Percentiles rank a stretch among this genome's conserved stretches.
Conservation (phyloP, 2,113 vertebrate species). For the Myiagra hebetior region DNA sequence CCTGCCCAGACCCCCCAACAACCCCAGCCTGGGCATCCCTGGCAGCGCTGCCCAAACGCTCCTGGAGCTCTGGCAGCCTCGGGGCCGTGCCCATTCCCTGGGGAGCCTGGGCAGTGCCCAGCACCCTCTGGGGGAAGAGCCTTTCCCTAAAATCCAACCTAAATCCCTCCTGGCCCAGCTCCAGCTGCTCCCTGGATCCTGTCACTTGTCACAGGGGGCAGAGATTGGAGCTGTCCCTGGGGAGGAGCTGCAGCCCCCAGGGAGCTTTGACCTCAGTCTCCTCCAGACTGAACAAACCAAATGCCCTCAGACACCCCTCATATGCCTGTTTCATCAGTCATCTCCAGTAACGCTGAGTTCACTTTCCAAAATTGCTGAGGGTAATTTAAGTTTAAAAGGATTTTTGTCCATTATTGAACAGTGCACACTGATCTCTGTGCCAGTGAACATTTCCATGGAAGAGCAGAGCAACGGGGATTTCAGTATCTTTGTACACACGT, state of each 20-base stretch:
- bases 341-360: fast-evolving
- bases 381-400: background rate
- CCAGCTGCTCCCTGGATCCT: background rate
- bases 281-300: background rate
- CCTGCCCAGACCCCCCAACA: background rate
- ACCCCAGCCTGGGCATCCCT: background rate
- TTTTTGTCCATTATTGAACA: background rate
- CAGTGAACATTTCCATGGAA: fast-evolving
- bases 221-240: fast-evolving
- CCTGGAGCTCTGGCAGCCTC: background rate
- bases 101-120: background rate
- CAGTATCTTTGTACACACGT: fast-evolving
- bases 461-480: fast-evolving
- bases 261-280: background rate
- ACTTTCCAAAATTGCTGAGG: background rate
- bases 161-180: background rate
- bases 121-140: background rate
- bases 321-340: background rate
- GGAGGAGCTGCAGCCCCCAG: background rate
- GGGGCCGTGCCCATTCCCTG: background rate
- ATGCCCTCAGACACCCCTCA: background rate
- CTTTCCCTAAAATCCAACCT: background rate
- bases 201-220: background rate
- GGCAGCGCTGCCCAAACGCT: background rate
- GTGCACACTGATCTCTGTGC: no score